Evolutionary conservation across 2,888 invertebrate species (phyloP), one percentile per base, ranked within the genome.

Genomic region (Nysson spinosus): DNA sequence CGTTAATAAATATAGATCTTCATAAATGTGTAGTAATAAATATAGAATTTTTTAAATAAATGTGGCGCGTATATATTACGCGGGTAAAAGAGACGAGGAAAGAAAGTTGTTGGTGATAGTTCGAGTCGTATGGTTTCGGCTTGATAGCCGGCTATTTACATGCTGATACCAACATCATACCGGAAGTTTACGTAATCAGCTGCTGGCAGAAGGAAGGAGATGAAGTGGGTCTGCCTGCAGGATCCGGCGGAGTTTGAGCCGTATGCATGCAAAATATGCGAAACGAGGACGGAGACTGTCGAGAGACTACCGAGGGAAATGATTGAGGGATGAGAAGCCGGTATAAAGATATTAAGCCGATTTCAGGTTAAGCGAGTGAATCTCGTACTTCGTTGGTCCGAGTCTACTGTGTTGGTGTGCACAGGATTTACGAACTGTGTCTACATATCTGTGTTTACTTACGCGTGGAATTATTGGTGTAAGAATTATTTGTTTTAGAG

Each of bases 181-280:
- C 46, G 50, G 47, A 69, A 73, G 63, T 70, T 74, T 57, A 49
- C 68, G 54, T 61, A 72, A 75, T 75, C 73, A 72, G 61, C 40
- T 57, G 54, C 28, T 40, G 39, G 34, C 22, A 40, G 24, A 19
- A 37, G 17, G 11, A n/a, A 43, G 34, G 28, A 37, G 22, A 37
- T 7, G 32, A 37, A 12, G 46, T 32, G 40, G 9, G 26, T 11
- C 37, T 47, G 26, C 40, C 42, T n/a, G 32, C 30, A 26, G 56
- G 20, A 26, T 44, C 37, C 42, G 40, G 11, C 14, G 12, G 55
- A 43, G 39, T 54, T 62, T 46, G 34, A 40, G 51, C 47, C 40
- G 30, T 54, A 24, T 47, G 50, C 22, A 56, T 37, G 58, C 49
- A 61, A 72, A 70, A 62, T 72, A 55, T 64, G 51, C 51, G 57